Evolutionary conservation across 2,113 vertebrate species (phyloP).

Genomic region (Gopherus evgoodei): DNA sequence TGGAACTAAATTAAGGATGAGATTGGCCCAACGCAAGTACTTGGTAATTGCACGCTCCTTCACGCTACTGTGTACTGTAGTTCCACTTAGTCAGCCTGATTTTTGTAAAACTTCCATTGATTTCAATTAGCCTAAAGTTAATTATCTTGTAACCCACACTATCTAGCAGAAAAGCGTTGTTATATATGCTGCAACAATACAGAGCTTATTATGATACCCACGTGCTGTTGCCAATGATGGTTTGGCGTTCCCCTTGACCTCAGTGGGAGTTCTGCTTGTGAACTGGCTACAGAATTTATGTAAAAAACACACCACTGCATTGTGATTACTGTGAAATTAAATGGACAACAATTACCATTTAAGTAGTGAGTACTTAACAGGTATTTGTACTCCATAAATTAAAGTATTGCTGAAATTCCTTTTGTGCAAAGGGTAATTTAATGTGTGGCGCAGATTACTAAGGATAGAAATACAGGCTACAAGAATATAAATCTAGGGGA

Average conservation of each 20-base stretch:
- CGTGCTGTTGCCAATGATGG: neutral
- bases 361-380: conserved; percentile 16
- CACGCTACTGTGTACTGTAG: conserved; percentile 16
- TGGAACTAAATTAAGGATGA: neutral
- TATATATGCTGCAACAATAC: conserved; percentile 10
- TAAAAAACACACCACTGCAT: neutral
- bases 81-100: conserved; percentile 36
- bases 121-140: conserved; percentile 53
- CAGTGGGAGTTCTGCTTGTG: neutral
- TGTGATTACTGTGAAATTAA: neutral
- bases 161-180: conserved; percentile 36
- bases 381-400: conserved; percentile 6
- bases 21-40: neutral
- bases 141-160: conserved; percentile 46
- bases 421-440: neutral
- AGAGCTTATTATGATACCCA: conserved; percentile 14
- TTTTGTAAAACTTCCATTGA: conserved; percentile 47
- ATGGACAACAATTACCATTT: conserved; percentile 13
- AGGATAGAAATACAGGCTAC: neutral
- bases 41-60: conserved; percentile 23
- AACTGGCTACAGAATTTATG: neutral
- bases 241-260: neutral
- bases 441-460: neutral
- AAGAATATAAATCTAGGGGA: neutral
- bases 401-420: conserved; percentile 24